Evolutionary conservation across 2,797 vertebrate species (phyloP).

Genomic region (Garrulus glandarius): DNA sequence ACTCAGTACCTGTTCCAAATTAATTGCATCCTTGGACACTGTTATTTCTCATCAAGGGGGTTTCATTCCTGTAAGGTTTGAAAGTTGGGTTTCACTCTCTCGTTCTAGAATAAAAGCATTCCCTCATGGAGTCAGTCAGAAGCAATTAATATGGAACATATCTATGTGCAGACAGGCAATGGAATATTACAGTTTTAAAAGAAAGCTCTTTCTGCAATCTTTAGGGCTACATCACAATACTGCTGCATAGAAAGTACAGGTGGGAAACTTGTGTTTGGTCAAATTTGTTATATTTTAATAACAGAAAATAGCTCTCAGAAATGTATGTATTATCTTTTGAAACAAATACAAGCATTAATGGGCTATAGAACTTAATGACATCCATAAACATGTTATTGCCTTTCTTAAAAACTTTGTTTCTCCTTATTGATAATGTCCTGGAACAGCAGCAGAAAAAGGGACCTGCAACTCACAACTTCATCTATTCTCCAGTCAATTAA

Average conservation of each 20-base stretch:
- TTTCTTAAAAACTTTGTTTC: neutral
- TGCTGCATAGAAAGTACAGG: neutral
- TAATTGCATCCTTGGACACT: neutral
- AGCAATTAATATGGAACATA: neutral
- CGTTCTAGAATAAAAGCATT: neutral
- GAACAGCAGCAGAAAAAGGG: neutral
- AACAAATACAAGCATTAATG: neutral
- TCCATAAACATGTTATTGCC: neutral
- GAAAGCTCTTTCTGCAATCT: neutral
- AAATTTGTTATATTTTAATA: neutral
- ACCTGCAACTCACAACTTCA: neutral
- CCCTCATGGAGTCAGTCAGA: neutral
- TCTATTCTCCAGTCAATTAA: conserved; percentile 17
- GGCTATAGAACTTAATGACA: conserved; percentile 45
- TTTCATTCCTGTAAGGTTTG: neutral
- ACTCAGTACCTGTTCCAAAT: neutral
- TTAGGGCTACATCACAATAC: neutral
- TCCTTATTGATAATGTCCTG: neutral
- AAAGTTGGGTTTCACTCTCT: neutral
- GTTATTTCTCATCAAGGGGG: neutral
- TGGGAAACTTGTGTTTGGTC: neutral
- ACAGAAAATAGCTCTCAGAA: neutral
- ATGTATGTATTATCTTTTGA: conserved; percentile 21
- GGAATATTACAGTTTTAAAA: neutral
- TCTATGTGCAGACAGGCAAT: neutral